Evolutionary conservation across 2,888 invertebrate genomes (phyloP), one percentile per base, ranked within the genome.

Genomic region (Myopa testacea): DNA sequence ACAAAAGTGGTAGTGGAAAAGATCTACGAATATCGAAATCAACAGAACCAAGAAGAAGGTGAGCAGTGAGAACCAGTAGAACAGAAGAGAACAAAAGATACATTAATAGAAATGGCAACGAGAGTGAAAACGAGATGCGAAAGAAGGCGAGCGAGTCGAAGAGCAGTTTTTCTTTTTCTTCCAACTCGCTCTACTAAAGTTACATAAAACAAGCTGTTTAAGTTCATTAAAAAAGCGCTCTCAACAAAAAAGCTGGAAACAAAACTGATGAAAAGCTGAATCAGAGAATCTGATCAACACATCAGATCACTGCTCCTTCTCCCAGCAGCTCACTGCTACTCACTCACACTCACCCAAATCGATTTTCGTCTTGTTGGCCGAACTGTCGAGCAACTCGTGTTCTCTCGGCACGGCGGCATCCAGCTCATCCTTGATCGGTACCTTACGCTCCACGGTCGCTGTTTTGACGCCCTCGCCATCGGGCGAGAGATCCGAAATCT

Each of bases 331-430:
- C 34, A 26, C 1, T 12, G 5, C 26, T n/a, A 1, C 14, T 63
- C 37, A 63, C 26, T 4, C 12, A 45, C 63, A 85, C 87, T 86
- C 80, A 88, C 88, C 88, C 83, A 98, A 91, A 90, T 97, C 97
- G 26, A 95, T 96, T 90, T 95, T 95, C 80, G 93, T 93, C 88
- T 94, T 94, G 81, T 93, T 95, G 19, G 94, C 95, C 2, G 96
- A 95, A 84, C 94, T 95, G 90, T 98, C 98, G 72, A 98, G 91
- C 81, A 97, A 91, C 86, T 94, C 94, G 84, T 95, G 95, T 83
- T 95, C 95, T 62, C 26, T 95, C 75, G 97, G 97, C 79, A 98
- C 95, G 0, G 95, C 96, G 81, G 94, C 93, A 90, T 96, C 96
- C 84, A 96, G 91, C 90, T 96, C 96, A 85, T 96, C 92, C 85